Evolutionary conservation across 2,797 vertebrate species (phyloP), one percentile per base, ranked within the genome.

Genomic region (Pelodytes ibericus): DNA sequence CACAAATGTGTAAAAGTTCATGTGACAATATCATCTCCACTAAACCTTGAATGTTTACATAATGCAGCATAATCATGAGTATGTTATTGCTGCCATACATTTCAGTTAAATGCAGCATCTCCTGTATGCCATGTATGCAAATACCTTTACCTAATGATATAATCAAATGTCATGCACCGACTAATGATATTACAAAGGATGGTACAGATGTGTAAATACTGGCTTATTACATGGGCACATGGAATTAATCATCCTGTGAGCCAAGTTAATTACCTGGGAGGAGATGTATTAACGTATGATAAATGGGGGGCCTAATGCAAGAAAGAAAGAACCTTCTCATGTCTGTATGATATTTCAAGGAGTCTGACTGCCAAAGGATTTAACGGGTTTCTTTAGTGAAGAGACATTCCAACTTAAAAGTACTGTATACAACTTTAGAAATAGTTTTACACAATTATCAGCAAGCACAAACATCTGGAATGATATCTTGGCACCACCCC

Each of bases 181-280:
- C 5, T 64, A 8, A 41, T 26, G 9, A 20, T 13, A 64, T 13
- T 24, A 31, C 7, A 6, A 65, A 33, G 16, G 30, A 57, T 57
- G 18, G 16, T 16, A 53, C 22, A 57, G 15, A 56, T 73, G 60
- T 73, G 61, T 39, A 53, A 33, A 51, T 49, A 31, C 8, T 26
- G 47, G 44, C 27, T 36, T 39, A 73, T 65, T 57, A 44, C 71
- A 73, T 44, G 49, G 39, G 53, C 31, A 29, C 61, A 44, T 57
- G 24, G 11, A 33, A 63, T 60, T 36, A 22, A 60, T 71, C 24
- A 41, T 22, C n/a, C 1, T 53, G 7, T 25, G 11, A 53, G n/a
- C 22, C 49, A 53, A 0, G 49, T 53, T 53, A 53, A 53, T 53
- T 53, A 53, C 49, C 49, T 11, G 22, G n/a, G 44, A 20, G 49